Percentiles rank a stretch among this genome's conserved stretches.
Conservation (phyloP, 2,113 vertebrate genomes). For the Toxostoma redivivum region DNA sequence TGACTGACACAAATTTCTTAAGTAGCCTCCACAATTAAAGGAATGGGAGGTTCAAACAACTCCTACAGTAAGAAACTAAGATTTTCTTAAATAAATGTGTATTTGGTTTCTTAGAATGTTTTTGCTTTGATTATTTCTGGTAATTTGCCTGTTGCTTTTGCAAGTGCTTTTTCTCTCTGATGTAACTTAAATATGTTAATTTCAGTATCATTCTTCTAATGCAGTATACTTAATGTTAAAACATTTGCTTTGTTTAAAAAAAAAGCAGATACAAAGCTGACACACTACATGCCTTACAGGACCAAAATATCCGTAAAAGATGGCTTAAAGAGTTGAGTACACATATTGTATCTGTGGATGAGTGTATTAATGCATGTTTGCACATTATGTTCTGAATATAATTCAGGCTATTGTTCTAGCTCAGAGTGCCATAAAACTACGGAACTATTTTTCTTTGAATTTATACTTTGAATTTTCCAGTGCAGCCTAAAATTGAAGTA, state of each 20-base stretch:
- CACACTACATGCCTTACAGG: background rate
- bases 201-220: background rate
- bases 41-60: conserved; percentile 11
- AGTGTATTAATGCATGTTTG: background rate
- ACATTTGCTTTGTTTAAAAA: background rate
- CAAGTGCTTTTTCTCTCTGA: background rate
- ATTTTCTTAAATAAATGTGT: conserved; percentile 24
- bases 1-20: conserved; percentile 49
- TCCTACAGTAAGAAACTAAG: conserved; percentile 11
- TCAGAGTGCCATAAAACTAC: background rate
- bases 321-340: background rate
- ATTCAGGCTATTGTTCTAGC: background rate
- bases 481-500: background rate
- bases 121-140: conserved; percentile 42
- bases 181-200: background rate
- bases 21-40: conserved; percentile 32
- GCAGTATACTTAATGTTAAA: background rate
- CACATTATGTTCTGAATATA: background rate
- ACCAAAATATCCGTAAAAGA: background rate
- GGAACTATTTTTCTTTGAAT: background rate
- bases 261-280: background rate
- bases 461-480: background rate
- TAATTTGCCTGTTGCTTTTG: conserved; percentile 35
- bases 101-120: conserved; percentile 29
- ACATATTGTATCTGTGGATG: background rate